These are phyloP conservation scores for Clupea harengus DNA, from an alignment of 2,113 vertebrate genomes.

Conservation along the genomic window DNA sequence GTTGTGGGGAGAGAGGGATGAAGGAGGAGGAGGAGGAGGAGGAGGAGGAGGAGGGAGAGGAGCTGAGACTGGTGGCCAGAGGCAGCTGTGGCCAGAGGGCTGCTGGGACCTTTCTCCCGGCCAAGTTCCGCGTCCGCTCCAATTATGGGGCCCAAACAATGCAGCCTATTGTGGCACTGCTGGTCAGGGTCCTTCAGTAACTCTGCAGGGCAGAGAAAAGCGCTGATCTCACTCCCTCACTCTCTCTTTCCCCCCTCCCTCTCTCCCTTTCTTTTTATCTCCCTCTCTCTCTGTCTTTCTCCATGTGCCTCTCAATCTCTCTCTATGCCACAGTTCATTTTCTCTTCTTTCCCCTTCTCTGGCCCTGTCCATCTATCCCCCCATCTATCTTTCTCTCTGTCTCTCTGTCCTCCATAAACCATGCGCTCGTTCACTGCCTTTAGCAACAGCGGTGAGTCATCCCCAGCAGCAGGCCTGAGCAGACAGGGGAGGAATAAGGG, in stretches of 20 bases:
- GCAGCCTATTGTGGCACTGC: constrained; percentile 66
- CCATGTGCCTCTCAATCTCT: not conserved
- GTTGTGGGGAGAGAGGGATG: constrained; percentile 27
- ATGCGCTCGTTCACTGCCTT: not conserved
- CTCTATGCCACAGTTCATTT: not conserved
- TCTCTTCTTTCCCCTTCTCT: not conserved
- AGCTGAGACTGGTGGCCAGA: constrained; percentile 36
- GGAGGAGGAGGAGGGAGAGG: not conserved
- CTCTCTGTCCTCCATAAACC: not conserved
- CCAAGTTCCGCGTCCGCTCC: constrained; percentile 73
- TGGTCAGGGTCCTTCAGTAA: constrained; percentile 35
- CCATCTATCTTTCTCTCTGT: constrained; percentile 23
- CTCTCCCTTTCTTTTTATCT: no score
- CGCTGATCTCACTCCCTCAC: constrained; percentile 32
- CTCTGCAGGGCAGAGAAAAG: constrained; percentile 34
- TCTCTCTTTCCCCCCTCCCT: not conserved
- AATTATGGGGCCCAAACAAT: constrained; percentile 75
- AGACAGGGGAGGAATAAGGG: not conserved
- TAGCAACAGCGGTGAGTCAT: not conserved
- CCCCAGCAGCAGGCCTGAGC: not conserved
- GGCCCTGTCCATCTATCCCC: not conserved
- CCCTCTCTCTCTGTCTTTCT: not conserved
- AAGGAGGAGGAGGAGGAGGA: no score
- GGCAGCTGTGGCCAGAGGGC: constrained; percentile 71
- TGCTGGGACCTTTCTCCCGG: constrained; percentile 66